Evolutionary conservation across 2,888 invertebrate species (phyloP).

Genomic region (Proisotoma minuta): DNA sequence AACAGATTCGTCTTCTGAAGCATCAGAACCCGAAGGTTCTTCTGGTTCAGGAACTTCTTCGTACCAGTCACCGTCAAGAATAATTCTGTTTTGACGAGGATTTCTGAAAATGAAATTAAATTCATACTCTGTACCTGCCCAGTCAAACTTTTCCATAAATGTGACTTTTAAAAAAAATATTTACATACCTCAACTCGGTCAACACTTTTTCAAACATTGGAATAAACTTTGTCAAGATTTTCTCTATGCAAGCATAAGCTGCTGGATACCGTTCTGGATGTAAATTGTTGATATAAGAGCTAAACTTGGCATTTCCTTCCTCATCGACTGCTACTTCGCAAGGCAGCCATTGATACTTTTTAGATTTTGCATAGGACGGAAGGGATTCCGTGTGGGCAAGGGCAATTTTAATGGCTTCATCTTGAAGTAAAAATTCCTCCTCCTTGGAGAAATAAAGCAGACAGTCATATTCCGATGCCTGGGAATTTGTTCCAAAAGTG

Average conservation of each 20-base stretch:
- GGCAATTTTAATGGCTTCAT: neutral
- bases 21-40: neutral
- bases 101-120: neutral
- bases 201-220: slow-evolving; percentile 24
- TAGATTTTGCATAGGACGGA: neutral
- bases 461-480: too few species aligned
- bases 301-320: neutral
- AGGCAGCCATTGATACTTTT: slow-evolving; percentile 21
- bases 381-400: neutral
- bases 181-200: slow-evolving; percentile 2
- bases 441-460: neutral
- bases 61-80: slow-evolving; percentile 12
- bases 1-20: slow-evolving; percentile 1
- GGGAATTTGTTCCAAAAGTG: too few species aligned
- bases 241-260: slow-evolving; percentile 2
- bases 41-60: neutral
- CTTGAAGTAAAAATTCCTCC: neutral
- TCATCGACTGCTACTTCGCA: slow-evolving; percentile 12
- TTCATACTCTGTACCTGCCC: too few species aligned
- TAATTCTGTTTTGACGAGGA: slow-evolving; percentile 2
- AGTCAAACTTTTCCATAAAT: too few species aligned
- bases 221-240: slow-evolving; percentile 13
- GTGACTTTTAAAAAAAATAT: too few species aligned
- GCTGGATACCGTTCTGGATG: slow-evolving; percentile 10
- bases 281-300: slow-evolving; percentile 22